Conservation (phyloP, 2,888 invertebrate species). For the Xylota segnis region DNA sequence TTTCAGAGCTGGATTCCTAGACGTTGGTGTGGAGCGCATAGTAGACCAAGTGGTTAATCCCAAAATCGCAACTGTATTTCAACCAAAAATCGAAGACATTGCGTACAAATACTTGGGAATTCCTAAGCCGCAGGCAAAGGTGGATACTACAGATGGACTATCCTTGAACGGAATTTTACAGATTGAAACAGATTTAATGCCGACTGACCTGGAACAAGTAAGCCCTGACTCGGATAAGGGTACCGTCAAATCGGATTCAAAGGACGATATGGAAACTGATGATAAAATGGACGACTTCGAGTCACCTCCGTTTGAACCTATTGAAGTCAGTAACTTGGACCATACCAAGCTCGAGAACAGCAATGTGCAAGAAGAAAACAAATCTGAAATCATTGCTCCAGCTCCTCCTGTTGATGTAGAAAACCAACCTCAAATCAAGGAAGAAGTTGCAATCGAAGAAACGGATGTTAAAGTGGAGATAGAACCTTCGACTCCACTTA, state of each 20-base stretch:
- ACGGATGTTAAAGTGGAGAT: slow-evolving; percentile 24
- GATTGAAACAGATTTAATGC: slow-evolving; percentile 86
- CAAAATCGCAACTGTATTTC: slow-evolving; percentile 94
- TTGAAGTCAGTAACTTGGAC: slow-evolving; percentile 83
- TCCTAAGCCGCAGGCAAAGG: slow-evolving; percentile 87
- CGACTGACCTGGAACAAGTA: slow-evolving; percentile 92
- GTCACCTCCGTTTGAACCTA: slow-evolving; percentile 88
- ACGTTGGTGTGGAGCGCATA: slow-evolving; percentile 96
- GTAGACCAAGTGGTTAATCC: slow-evolving; percentile 98
- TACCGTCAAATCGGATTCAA: slow-evolving; percentile 83
- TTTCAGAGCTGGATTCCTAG: slow-evolving; percentile 92
- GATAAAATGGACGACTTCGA: slow-evolving; percentile 85
- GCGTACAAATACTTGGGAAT: slow-evolving; percentile 95
- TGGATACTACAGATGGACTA: slow-evolving; percentile 55
- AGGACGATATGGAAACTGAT: slow-evolving; percentile 81
- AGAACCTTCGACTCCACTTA: slow-evolving; percentile 22
- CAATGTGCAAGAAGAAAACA: slow-evolving; percentile 69
- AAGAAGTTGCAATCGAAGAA: slow-evolving; percentile 79
- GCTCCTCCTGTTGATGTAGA: neutral
- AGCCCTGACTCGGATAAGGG: slow-evolving; percentile 91
- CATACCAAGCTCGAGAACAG: slow-evolving; percentile 79
- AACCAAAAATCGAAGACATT: slow-evolving; percentile 95
- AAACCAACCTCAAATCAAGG: slow-evolving; percentile 11
- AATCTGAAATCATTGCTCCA: neutral
- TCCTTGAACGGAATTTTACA: slow-evolving; percentile 81